Conservation (phyloP, 1,140 invertebrate species). For the Eubasilissa regina region DNA sequence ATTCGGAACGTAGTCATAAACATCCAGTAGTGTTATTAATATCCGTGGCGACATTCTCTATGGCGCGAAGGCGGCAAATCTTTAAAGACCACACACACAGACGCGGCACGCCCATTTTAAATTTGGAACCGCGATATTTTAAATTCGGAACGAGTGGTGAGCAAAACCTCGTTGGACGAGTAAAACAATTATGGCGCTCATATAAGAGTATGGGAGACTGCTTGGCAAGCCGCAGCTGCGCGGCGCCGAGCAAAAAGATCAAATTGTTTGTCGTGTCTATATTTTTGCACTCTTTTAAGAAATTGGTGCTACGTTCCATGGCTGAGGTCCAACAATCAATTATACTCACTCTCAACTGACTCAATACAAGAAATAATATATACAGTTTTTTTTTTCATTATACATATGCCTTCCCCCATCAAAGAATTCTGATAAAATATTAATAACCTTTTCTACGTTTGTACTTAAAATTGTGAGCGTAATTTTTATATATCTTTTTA, state of each 20-base stretch:
- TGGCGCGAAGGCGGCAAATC: constrained; percentile 39
- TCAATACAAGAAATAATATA: too few species aligned
- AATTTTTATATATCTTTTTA: too few species aligned
- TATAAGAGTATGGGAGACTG: neutral
- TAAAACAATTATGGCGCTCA: constrained; percentile 36
- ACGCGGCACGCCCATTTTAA: constrained; percentile 44
- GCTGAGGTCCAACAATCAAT: too few species aligned
- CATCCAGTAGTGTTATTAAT: constrained; percentile 34
- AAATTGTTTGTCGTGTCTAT: neutral
- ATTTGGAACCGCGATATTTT: constrained; percentile 51
- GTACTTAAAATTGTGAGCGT: too few species aligned
- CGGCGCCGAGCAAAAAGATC: neutral
- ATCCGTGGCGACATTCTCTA: constrained; percentile 32
- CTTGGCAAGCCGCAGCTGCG: too few species aligned
- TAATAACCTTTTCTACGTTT: too few species aligned
- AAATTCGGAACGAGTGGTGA: constrained; percentile 44
- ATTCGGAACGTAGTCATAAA: constrained; percentile 10
- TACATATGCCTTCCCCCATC: too few species aligned
- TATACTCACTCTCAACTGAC: too few species aligned
- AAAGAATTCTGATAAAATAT: too few species aligned
- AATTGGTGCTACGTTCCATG: too few species aligned
- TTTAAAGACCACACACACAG: constrained; percentile 42
- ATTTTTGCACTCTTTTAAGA: too few species aligned
- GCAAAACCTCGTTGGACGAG: constrained; percentile 14
- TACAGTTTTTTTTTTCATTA: too few species aligned